Evolutionary conservation across 1,140 invertebrate species (phyloP).

Genomic region (Drosophila bifasciata): DNA sequence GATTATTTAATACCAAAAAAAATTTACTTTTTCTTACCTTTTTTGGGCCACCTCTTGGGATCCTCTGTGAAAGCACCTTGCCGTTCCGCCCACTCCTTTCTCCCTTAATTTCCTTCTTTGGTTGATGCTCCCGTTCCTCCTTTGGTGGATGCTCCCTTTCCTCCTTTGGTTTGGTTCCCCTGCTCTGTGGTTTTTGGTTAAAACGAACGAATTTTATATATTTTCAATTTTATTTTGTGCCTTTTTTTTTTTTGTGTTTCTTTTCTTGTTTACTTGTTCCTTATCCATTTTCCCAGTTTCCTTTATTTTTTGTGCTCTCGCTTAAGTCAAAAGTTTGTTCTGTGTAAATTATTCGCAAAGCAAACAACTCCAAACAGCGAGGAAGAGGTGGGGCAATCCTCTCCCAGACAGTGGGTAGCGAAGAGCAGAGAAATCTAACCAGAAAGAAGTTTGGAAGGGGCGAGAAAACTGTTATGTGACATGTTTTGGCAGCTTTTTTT

Average conservation of each 20-base stretch:
- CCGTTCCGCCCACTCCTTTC: no score
- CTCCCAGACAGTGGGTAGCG: no score
- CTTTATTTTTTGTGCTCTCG: background rate
- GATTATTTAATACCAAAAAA: slow-evolving; percentile 73
- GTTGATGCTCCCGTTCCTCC: slow-evolving; percentile 7
- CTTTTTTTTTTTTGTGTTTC: slow-evolving; percentile 3
- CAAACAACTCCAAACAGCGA: slow-evolving; percentile 72
- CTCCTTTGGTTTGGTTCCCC: slow-evolving; percentile 33
- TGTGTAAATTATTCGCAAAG: slow-evolving; percentile 79
- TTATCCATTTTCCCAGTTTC: slow-evolving; percentile 37
- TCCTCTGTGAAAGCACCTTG: no score
- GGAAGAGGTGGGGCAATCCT: background rate
- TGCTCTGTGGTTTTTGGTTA: slow-evolving; percentile 73
- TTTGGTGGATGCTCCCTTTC: background rate
- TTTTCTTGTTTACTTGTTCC: slow-evolving; percentile 22
- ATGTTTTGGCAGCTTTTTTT: slow-evolving; percentile 76
- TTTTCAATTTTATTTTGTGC: slow-evolving; percentile 7
- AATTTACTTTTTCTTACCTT: slow-evolving; percentile 66
- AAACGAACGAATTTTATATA: slow-evolving; percentile 37
- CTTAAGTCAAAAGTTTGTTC: slow-evolving; percentile 72
- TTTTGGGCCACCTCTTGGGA: slow-evolving; percentile 26
- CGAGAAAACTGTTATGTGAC: slow-evolving; percentile 58
- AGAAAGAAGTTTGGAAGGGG: background rate
- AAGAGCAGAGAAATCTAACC: background rate
- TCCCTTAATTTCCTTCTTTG: slow-evolving; percentile 4